Evolutionary conservation across 2,888 invertebrate genomes (phyloP).

Genomic region (Lepidochitona cinerea): DNA sequence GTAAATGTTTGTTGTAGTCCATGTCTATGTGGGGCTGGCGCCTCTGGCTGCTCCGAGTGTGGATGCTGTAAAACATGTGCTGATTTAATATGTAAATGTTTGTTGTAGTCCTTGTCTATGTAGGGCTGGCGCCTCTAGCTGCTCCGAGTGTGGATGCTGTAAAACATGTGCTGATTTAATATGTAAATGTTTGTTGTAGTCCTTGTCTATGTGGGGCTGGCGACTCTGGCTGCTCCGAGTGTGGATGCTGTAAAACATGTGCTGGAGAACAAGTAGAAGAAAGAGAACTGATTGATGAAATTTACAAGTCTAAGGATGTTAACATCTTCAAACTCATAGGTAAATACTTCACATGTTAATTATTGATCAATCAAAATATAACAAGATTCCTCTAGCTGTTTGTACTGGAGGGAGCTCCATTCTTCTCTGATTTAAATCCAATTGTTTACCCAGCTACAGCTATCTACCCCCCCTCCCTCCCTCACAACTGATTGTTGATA

Average conservation of each 20-base stretch:
- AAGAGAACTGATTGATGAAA: conserved; percentile 48
- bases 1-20: conserved; percentile 67
- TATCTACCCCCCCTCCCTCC: no score
- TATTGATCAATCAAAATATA: neutral
- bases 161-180: conserved; percentile 81
- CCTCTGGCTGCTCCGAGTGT: conserved; percentile 93
- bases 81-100: conserved; percentile 32
- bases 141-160: conserved; percentile 92
- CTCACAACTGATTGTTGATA: no score
- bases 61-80: conserved; percentile 93
- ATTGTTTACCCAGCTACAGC: no score
- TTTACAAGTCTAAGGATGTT: conserved; percentile 49
- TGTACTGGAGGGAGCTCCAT: no score
- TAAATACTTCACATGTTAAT: neutral
- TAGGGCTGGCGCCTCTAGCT: conserved; percentile 95
- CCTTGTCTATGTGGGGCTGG: conserved; percentile 96
- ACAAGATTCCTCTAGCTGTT: no score
- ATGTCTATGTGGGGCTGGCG: conserved; percentile 96
- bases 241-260: conserved; percentile 93
- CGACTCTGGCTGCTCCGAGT: conserved; percentile 92
- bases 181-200: conserved; percentile 72
- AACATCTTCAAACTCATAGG: conserved; percentile 17
- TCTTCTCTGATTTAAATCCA: no score
- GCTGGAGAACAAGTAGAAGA: conserved; percentile 75
- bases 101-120: conserved; percentile 88